phyloP scores from a whole-genome alignment of 2,113 vertebrate species.

The Sinosuthora webbiana region DNA sequence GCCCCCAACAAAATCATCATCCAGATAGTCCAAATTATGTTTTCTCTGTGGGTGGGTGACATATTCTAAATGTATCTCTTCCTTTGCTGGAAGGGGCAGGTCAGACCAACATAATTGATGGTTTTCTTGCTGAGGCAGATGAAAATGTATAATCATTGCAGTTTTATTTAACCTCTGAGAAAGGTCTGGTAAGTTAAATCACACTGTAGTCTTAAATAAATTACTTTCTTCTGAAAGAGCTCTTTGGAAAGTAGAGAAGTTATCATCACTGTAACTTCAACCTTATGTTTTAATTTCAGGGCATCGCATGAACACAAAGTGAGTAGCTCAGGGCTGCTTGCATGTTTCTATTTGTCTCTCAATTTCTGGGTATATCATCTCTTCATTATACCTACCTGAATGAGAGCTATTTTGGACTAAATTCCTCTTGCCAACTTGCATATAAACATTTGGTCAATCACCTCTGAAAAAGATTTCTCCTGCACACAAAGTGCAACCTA shows the following conservation, averaged over 20 bases:
- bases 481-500: neutral
- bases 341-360: neutral
- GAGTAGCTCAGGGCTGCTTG: neutral
- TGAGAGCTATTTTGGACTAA: neutral
- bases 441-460: neutral
- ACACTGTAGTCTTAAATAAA: conserved; percentile 30
- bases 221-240: neutral
- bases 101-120: conserved; percentile 31
- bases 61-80: conserved; percentile 25
- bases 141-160: conserved; percentile 15
- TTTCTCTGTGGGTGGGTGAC: conserved; percentile 4
- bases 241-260: neutral
- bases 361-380: neutral
- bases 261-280: neutral
- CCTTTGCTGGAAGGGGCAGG: conserved; percentile 5
- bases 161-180: conserved; percentile 52
- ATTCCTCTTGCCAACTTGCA: neutral
- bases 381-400: neutral
- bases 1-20: neutral
- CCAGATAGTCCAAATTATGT: neutral
- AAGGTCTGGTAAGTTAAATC: conserved; percentile 27
- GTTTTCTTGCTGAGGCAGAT: conserved; percentile 6
- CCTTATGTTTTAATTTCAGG: neutral
- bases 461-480: neutral
- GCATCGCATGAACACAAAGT: neutral